phyloP scores from a whole-genome alignment of 1,140 invertebrate genomes.

The Eriocheir sinensis region DNA sequence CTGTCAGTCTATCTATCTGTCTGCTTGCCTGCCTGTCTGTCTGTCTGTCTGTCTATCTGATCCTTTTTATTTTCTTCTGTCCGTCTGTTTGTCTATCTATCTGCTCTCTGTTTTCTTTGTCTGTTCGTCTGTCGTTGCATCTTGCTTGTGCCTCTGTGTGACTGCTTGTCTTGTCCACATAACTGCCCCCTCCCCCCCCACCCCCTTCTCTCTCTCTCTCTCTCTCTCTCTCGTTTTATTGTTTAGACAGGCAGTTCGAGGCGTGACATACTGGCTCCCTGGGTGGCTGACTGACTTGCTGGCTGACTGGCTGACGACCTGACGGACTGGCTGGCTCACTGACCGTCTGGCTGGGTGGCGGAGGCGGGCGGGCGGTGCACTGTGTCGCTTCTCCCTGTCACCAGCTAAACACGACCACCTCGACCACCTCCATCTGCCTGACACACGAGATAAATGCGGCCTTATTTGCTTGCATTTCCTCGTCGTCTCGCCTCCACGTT shows the following conservation, averaged over 20 bases:
- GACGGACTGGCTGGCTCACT: not conserved
- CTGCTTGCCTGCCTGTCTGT: too few relatives aligned
- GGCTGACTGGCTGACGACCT: not conserved
- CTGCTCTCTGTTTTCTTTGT: not conserved
- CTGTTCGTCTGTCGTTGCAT: too few relatives aligned
- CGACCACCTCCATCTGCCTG: too few relatives aligned
- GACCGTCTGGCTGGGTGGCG: not conserved
- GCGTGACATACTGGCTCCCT: not conserved
- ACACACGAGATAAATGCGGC: not conserved
- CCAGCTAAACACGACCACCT: not conserved
- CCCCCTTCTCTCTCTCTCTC: not conserved
- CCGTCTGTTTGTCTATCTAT: not conserved
- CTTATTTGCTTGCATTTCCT: not conserved
- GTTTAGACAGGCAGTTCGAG: not conserved
- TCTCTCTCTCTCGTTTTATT: constrained; percentile 2
- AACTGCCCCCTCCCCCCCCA: not conserved
- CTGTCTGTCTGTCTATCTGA: not conserved
- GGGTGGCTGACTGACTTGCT: not conserved
- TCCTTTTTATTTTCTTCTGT: not conserved
- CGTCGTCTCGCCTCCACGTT: not conserved
- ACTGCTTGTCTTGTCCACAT: not conserved
- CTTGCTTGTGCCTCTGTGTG: too few relatives aligned
- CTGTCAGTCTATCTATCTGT: too few relatives aligned
- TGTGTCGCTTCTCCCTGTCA: not conserved
- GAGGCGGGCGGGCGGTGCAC: not conserved